A percentile compares a stretch with the other conserved stretches of the same genome.
These are phyloP conservation scores for Chymomyza procnemis DNA, from an alignment of 2,888 invertebrate genomes.

Conservation along the genomic window DNA sequence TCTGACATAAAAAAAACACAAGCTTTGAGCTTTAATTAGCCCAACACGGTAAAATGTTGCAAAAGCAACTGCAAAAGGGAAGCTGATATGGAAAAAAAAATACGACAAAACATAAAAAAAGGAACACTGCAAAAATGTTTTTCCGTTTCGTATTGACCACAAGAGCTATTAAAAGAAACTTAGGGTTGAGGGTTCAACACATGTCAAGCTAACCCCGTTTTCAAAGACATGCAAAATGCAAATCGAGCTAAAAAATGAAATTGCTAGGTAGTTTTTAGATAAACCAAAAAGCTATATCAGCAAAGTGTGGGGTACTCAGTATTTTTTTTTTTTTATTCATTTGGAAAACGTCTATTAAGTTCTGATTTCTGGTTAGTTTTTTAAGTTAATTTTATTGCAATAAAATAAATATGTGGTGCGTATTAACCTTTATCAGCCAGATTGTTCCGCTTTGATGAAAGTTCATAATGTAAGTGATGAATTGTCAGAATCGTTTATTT, in stretches of 20 bases:
- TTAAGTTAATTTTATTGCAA: neutral
- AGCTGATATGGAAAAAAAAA: neutral
- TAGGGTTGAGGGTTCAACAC: conserved; percentile 39
- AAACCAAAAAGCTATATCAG: neutral
- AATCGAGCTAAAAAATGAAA: neutral
- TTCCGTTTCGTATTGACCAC: conserved; percentile 27
- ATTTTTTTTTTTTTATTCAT: too few relatives aligned
- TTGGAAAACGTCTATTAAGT: neutral
- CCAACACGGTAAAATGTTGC: neutral
- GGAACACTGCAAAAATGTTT: neutral
- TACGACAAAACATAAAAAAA: neutral
- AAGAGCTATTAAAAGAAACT: conserved; percentile 48
- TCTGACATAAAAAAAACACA: neutral
- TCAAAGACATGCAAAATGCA: neutral
- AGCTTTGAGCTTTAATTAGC: neutral
- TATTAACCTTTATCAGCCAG: neutral
- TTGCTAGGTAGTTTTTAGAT: neutral
- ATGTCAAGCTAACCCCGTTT: conserved; percentile 8
- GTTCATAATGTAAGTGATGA: neutral
- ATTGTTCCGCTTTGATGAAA: too few relatives aligned
- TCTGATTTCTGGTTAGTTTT: neutral
- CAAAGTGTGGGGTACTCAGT: neutral
- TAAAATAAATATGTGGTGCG: neutral
- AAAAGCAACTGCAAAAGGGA: neutral
- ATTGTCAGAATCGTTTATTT: neutral